Evolutionary conservation across 2,888 invertebrate species (phyloP).

Genomic region (Brachylomia viminalis): DNA sequence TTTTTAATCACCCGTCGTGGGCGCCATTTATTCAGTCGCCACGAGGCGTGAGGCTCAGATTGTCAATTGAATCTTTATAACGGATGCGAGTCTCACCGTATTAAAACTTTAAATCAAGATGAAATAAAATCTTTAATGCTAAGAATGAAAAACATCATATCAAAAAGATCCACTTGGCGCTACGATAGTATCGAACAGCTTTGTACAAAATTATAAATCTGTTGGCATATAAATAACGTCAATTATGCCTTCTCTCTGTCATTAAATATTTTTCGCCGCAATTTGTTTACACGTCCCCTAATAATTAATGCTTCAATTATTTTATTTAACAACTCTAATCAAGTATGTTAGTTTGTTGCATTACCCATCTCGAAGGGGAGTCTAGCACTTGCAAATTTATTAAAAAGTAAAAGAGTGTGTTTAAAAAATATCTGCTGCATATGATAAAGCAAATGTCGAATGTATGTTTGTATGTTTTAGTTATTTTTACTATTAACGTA

Average conservation of each 20-base stretch:
- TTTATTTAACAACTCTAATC: constrained; percentile 64
- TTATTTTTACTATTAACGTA: background rate
- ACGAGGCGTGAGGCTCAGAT: constrained; percentile 75
- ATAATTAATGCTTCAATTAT: constrained; percentile 63
- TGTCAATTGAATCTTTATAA: constrained; percentile 85
- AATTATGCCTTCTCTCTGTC: constrained; percentile 48
- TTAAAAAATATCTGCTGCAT: constrained; percentile 28
- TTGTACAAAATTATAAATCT: constrained; percentile 49
- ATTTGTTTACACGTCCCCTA: constrained; percentile 59
- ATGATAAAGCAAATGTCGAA: constrained; percentile 21
- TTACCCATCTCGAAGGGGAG: constrained; percentile 60
- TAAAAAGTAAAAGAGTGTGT: constrained; percentile 24
- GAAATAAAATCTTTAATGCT: constrained; percentile 52
- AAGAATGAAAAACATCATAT: constrained; percentile 43
- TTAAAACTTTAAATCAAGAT: constrained; percentile 68
- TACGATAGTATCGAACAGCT: constrained; percentile 25
- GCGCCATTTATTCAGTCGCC: constrained; percentile 78
- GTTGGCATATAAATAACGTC: constrained; percentile 54
- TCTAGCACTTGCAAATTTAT: constrained; percentile 51
- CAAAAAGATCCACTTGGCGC: constrained; percentile 11
- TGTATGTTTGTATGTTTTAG: background rate
- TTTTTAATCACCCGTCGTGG: constrained; percentile 82
- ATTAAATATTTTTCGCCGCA: constrained; percentile 60
- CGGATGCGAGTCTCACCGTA: constrained; percentile 67
- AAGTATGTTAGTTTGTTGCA: constrained; percentile 58